A percentile compares a stretch with the other conserved stretches of the same genome.
These are phyloP conservation scores for Enteromius paludinosus DNA, from an alignment of 2,797 vertebrate genomes.

Conservation along the genomic window DNA sequence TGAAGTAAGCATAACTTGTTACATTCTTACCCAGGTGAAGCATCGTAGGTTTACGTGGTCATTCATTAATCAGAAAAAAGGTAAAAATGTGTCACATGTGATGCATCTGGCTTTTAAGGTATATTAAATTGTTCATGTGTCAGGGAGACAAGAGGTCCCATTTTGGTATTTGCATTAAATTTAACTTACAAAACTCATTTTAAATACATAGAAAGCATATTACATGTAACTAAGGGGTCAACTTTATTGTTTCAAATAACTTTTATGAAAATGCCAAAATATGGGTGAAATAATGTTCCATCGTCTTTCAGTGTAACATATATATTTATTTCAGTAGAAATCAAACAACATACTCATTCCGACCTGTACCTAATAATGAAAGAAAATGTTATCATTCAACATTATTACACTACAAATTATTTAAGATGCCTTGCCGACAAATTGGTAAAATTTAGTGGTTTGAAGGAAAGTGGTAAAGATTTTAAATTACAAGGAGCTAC, in stretches of 20 bases:
- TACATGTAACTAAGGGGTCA: neutral
- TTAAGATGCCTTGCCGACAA: neutral
- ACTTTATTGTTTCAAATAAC: neutral
- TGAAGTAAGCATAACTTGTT: neutral
- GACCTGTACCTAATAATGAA: neutral
- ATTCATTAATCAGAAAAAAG: neutral
- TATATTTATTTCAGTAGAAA: neutral
- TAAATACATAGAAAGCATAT: neutral
- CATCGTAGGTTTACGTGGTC: neutral
- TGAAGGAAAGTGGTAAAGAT: too few species aligned
- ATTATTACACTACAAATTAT: neutral
- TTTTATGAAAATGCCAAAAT: neutral
- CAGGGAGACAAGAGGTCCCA: neutral
- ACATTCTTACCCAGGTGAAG: neutral
- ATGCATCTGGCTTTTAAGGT: neutral
- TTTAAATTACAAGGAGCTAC: too few species aligned
- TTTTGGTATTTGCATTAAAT: neutral
- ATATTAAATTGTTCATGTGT: neutral
- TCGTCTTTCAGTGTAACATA: neutral
- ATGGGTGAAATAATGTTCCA: neutral
- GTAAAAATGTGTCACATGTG: neutral
- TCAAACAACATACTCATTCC: neutral
- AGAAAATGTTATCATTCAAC: neutral
- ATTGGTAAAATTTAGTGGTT: too few species aligned
- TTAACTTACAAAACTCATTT: neutral